A percentile compares a stretch with the other conserved stretches of the same genome.
Evolutionary conservation across 23 tunicate species (phyloP).

Genomic region (Trididemnum clinides): DNA sequence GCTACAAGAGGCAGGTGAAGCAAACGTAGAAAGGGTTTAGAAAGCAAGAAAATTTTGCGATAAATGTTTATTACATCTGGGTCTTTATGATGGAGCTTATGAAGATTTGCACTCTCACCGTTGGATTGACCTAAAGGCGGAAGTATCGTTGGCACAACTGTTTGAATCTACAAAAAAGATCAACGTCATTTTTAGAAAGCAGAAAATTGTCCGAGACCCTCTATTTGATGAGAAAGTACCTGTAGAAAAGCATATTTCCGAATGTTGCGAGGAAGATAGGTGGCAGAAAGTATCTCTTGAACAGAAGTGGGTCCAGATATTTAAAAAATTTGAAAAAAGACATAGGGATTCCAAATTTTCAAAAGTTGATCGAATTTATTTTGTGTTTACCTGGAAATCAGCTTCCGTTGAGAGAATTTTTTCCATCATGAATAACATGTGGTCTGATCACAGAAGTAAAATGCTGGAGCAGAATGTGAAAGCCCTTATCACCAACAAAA

Average conservation of each 20-base stretch:
- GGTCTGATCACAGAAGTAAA: constrained; percentile 62
- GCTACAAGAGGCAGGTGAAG: constrained; percentile 44
- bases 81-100: constrained; percentile 59
- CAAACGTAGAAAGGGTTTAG: constrained; percentile 23
- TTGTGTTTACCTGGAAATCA: constrained; percentile 66
- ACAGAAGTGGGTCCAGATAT: constrained; percentile 62
- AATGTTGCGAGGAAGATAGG: constrained; percentile 61
- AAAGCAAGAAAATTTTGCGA: constrained; percentile 46
- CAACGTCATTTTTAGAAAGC: constrained; percentile 47
- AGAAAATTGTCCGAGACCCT: constrained; percentile 53
- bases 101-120: constrained; percentile 56
- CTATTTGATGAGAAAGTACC: constrained; percentile 52
- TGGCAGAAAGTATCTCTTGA: constrained; percentile 63
- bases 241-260: constrained; percentile 52
- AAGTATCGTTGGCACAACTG: constrained; percentile 19
- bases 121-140: constrained; percentile 52
- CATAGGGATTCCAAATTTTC: constrained; percentile 50
- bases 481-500: constrained; percentile 58
- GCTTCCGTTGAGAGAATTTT: constrained; percentile 58
- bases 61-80: constrained; percentile 51
- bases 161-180: constrained; percentile 40
- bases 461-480: constrained; percentile 69
- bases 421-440: constrained; percentile 47
- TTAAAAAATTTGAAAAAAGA: constrained; percentile 17
- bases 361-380: constrained; percentile 49